phyloP scores from a whole-genome alignment of 2,113 vertebrate species.

The Pampusana beccarii region DNA sequence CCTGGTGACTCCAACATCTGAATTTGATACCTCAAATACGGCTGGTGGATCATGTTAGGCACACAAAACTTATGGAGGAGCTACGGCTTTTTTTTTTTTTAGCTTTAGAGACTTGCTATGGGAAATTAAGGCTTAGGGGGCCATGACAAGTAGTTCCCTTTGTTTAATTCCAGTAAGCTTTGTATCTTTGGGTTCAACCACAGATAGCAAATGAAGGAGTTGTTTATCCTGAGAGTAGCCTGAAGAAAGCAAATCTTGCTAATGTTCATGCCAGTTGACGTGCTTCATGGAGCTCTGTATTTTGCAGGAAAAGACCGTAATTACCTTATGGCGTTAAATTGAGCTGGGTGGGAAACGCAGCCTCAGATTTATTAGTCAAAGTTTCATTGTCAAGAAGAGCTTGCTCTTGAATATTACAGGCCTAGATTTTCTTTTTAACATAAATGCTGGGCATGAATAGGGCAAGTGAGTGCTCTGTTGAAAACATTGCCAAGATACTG shows the following conservation, averaged over 20 bases:
- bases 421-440: background rate
- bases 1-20: background rate
- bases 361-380: slow-evolving; percentile 20
- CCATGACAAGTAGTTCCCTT: background rate
- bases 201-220: background rate
- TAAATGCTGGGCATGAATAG: background rate
- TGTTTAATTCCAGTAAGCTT: background rate
- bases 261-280: background rate
- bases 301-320: background rate
- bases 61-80: background rate
- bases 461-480: background rate
- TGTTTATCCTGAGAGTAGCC: background rate
- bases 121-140: background rate
- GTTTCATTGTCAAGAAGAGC: background rate
- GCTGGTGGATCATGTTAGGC: background rate
- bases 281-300: background rate
- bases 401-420: slow-evolving; percentile 2
- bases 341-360: background rate
- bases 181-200: background rate
- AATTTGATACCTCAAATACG: background rate
- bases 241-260: background rate
- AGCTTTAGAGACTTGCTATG: background rate
- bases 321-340: background rate
- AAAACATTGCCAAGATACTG: background rate
- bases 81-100: too few species aligned